These are phyloP conservation scores for Melipona beecheii DNA, from an alignment of 2,888 invertebrate species.

Conservation along the genomic window DNA sequence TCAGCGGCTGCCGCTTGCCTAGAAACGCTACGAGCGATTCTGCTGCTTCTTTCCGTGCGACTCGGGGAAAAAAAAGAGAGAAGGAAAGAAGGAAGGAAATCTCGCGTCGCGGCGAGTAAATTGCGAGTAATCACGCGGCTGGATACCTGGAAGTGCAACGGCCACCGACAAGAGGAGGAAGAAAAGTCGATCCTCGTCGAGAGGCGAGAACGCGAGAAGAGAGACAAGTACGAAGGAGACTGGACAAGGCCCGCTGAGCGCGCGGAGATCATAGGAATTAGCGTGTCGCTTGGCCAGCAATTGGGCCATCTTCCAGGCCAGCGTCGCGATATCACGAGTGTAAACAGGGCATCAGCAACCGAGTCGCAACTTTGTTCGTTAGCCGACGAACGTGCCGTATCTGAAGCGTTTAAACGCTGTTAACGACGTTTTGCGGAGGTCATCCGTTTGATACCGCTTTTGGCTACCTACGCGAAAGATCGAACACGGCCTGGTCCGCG, in stretches of 20 bases:
- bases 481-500: background rate
- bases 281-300: conserved; percentile 68
- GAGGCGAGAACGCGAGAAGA: conserved; percentile 25
- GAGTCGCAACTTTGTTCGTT: conserved; percentile 70
- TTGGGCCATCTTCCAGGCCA: conserved; percentile 65
- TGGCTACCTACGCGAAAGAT: conserved; percentile 13
- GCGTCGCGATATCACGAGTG: conserved; percentile 74
- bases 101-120: conserved; percentile 59
- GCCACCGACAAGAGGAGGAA: conserved; percentile 44
- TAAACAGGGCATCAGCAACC: conserved; percentile 69
- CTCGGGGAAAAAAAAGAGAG: conserved; percentile 9
- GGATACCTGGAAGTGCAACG: conserved; percentile 53
- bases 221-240: conserved; percentile 42
- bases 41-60: background rate
- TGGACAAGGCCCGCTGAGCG: conserved; percentile 38
- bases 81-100: conserved; percentile 26
- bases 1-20: background rate
- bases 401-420: conserved; percentile 74
- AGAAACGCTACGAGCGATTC: conserved; percentile 26
- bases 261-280: conserved; percentile 70
- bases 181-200: conserved; percentile 51
- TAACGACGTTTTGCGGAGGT: conserved; percentile 71
- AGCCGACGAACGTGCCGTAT: conserved; percentile 69
- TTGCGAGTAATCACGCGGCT: conserved; percentile 64
- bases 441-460: conserved; percentile 6